Conservation (phyloP, 2,888 invertebrate species). For the Thumatha senex region DNA sequence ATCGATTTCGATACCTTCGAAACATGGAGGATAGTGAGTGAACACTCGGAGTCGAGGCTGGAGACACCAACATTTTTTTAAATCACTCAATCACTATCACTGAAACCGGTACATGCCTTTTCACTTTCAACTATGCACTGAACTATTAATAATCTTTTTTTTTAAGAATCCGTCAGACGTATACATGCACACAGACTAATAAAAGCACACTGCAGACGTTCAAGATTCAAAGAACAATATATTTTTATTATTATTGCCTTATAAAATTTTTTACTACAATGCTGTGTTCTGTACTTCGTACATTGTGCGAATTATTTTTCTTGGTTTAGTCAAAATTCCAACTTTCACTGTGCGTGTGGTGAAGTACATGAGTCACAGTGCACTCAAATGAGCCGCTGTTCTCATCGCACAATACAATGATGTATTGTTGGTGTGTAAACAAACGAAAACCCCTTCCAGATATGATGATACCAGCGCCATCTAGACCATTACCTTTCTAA, state of each 20-base stretch:
- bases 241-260: conserved; percentile 39
- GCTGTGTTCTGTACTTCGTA: conserved; percentile 33
- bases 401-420: not conserved
- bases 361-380: conserved; percentile 27
- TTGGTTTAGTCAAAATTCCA: conserved; percentile 47
- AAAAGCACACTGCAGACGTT: conserved; percentile 35
- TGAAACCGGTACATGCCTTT: conserved; percentile 35
- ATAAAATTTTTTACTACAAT: conserved; percentile 48
- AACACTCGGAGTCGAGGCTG: conserved; percentile 53
- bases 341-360: conserved; percentile 51
- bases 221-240: conserved; percentile 40
- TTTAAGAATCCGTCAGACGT: conserved; percentile 2
- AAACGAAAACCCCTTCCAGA: too few relatives aligned
- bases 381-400: conserved; percentile 11
- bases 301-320: conserved; percentile 46
- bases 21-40: conserved; percentile 68
- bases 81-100: conserved; percentile 30
- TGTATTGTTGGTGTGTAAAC: too few relatives aligned
- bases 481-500: too few relatives aligned
- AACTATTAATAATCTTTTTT: conserved; percentile 12
- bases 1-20: conserved; percentile 56
- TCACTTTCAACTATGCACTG: conserved; percentile 26
- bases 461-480: too few relatives aligned
- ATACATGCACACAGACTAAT: conserved; percentile 27
- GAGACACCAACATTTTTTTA: conserved; percentile 61